Evolutionary conservation across 2,797 vertebrate genomes (phyloP).

Genomic region (Cyprinella venusta): DNA sequence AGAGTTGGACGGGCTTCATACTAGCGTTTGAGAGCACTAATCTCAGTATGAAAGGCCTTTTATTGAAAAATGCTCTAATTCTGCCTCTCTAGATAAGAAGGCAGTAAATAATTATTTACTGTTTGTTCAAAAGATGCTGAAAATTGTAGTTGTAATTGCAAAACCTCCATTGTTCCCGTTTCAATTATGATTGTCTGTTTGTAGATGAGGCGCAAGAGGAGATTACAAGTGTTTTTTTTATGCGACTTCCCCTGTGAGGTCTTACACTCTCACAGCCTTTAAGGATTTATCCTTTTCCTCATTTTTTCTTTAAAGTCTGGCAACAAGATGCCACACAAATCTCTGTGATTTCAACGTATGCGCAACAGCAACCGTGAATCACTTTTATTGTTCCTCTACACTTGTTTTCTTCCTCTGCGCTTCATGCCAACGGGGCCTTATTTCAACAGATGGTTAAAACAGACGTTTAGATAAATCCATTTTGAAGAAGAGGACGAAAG

Average conservation of each 20-base stretch:
- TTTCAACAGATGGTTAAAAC: slow-evolving; percentile 80
- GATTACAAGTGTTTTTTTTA: slow-evolving; percentile 44
- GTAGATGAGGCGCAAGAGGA: slow-evolving; percentile 22
- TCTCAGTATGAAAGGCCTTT: slow-evolving; percentile 63
- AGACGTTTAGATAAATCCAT: slow-evolving; percentile 75
- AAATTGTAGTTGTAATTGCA: slow-evolving; percentile 53
- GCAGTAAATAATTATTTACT: slow-evolving; percentile 64
- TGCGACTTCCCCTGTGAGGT: slow-evolving; percentile 29
- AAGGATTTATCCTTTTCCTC: slow-evolving; percentile 44
- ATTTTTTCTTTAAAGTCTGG: slow-evolving; percentile 67
- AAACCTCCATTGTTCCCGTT: slow-evolving; percentile 34
- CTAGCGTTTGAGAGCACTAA: slow-evolving; percentile 68
- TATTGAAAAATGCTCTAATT: slow-evolving; percentile 65
- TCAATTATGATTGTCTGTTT: slow-evolving; percentile 32
- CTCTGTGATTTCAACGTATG: slow-evolving; percentile 64
- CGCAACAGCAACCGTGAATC: slow-evolving; percentile 71
- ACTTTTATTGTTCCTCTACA: slow-evolving; percentile 76
- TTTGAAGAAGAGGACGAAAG: slow-evolving; percentile 56
- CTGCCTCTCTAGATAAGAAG: slow-evolving; percentile 63
- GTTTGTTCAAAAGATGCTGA: slow-evolving; percentile 54
- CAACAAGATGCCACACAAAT: slow-evolving; percentile 70
- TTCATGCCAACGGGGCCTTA: slow-evolving; percentile 62
- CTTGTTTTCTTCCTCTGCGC: slow-evolving; percentile 63
- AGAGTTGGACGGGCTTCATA: slow-evolving; percentile 70
- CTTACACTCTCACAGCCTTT: slow-evolving; percentile 44